Evolutionary conservation across 2,888 invertebrate species (phyloP).

Genomic region (Ennomos quercinarius): DNA sequence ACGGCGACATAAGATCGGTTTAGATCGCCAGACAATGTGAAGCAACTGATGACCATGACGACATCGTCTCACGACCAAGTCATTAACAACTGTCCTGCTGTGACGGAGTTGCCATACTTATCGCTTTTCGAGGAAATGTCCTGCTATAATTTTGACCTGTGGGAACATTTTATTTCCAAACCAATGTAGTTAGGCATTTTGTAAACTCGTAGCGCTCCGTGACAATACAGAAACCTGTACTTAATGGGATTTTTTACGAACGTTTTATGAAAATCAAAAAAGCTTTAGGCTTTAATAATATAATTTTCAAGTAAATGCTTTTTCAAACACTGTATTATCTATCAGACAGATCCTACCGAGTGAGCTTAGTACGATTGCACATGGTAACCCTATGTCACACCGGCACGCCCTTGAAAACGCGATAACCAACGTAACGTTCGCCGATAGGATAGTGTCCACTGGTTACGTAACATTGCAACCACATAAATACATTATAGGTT

Average conservation of each 20-base stretch:
- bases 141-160: background rate
- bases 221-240: too few species aligned
- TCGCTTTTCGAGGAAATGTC: conserved; percentile 26
- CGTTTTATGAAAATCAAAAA: too few species aligned
- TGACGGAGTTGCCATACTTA: conserved; percentile 25
- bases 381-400: conserved; percentile 23
- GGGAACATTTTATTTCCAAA: background rate
- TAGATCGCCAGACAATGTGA: conserved; percentile 38
- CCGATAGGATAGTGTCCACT: conserved; percentile 53
- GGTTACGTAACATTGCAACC: conserved; percentile 60
- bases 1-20: conserved; percentile 15
- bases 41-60: conserved; percentile 49
- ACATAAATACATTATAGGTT: conserved; percentile 39
- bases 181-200: too few species aligned
- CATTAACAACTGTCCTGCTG: conserved; percentile 61
- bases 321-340: too few species aligned
- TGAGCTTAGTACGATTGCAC: conserved; percentile 4
- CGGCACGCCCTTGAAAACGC: conserved; percentile 66
- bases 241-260: too few species aligned
- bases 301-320: too few species aligned
- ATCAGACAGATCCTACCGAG: conserved; percentile 20
- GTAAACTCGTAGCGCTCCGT: too few species aligned
- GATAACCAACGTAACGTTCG: conserved; percentile 66
- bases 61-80: conserved; percentile 57
- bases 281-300: too few species aligned